These are phyloP conservation scores for Brachionus koreanus DNA, from an alignment of 1,140 invertebrate genomes.

Conservation along the genomic window DNA sequence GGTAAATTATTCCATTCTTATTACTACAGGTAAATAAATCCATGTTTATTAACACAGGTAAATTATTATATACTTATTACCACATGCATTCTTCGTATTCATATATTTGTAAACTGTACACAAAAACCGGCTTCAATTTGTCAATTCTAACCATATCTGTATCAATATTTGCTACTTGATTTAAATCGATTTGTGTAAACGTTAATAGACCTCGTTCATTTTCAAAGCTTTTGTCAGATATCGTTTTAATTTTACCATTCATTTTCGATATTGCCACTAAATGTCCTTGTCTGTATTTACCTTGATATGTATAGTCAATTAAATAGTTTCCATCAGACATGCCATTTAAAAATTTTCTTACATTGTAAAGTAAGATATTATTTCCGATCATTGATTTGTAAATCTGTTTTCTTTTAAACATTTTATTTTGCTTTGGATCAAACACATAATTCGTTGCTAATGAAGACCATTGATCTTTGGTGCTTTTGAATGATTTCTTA, in stretches of 20 bases:
- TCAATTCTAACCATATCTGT: too few relatives aligned
- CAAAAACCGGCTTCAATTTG: too few relatives aligned
- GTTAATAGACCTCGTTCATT: background rate
- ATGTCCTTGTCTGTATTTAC: background rate
- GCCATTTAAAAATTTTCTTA: background rate
- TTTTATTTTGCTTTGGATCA: background rate
- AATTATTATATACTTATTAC: too few relatives aligned
- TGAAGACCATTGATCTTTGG: background rate
- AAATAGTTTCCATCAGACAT: background rate
- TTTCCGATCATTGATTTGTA: background rate
- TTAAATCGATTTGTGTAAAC: background rate
- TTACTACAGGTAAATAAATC: too few relatives aligned
- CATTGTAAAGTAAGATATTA: background rate
- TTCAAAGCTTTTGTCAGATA: background rate
- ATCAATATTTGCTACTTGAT: too few relatives aligned
- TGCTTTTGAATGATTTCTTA: background rate
- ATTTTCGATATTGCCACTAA: background rate
- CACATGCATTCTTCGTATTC: too few relatives aligned
- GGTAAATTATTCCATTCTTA: too few relatives aligned
- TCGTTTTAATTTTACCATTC: background rate
- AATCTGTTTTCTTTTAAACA: background rate
- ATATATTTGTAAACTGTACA: too few relatives aligned
- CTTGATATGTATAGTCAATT: background rate
- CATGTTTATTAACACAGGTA: too few relatives aligned
- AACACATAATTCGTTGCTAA: background rate